Base-by-base conservation (phyloP, 2,797 vertebrate genomes). In the Sebastes hubbsi region DNA sequence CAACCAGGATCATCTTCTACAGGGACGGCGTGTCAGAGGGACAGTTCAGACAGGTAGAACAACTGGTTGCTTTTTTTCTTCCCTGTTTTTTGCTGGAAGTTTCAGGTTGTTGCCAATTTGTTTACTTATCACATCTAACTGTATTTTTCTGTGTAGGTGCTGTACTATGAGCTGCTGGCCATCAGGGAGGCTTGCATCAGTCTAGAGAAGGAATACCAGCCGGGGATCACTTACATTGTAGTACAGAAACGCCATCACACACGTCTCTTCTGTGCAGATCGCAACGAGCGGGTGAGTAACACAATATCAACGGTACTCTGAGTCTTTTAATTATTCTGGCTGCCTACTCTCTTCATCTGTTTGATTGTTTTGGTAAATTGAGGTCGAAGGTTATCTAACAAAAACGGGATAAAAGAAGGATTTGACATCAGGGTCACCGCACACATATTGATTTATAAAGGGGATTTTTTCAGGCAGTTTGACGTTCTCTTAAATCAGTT, bases 201-300 rank as follows among this genome's bases (percentile, higher is more conserved):
- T 82, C 91, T 99, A 76, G 98, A 99, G 94, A 98, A 98, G 80
- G 98, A 99, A 75, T 99, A 99, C 91, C 98, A 99, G 94, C 98
- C 98, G 12, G 98, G 98, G 77, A 99, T 99, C 89, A 99, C 98
- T 34, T 99, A 97, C 88, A 99, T 99, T 2, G 98, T 99, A 14
- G 98, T 99, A 29, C 98, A 99, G 95, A 99, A 99, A 83, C 95
- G 98, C 30, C 98, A 99, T 92, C 98, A 99, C 82, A 99, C 98
- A 0, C 96, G 98, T 5, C 90, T 99, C 69, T 99, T 99, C 95
- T 99, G 98, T 79, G 97, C 98, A 4, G 98, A 99, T 90, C 97
- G 97, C 75, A 98, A 97, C 42, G 98, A 99, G 95, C 96, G 98
- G 96, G 98, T 99, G 94, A 97, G 94, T 49, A 4, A 24, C 20